Evolutionary conservation across 2,797 vertebrate species (phyloP).

Genomic region (Antrozous pallidus): DNA sequence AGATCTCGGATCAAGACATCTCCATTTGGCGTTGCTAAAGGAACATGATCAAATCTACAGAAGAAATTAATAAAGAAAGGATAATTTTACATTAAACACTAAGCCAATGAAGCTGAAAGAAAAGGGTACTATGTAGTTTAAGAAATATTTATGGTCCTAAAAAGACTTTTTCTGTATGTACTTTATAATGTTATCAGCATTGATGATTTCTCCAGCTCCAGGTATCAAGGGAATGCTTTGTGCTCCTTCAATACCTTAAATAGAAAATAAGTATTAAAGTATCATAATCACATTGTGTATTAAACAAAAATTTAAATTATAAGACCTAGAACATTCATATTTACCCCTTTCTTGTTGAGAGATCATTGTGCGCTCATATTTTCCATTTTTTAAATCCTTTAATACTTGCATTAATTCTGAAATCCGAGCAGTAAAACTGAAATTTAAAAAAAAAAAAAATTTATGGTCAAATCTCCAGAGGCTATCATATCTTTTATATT

Average conservation of each 20-base stretch:
- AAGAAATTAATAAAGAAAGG: constrained; percentile 56
- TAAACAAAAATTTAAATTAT: not conserved
- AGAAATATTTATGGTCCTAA: not conserved
- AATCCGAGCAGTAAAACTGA: constrained; percentile 95
- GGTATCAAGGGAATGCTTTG: constrained; percentile 86
- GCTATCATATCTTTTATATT: not conserved
- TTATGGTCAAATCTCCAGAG: constrained; percentile 20
- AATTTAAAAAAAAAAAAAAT: constrained; percentile 12
- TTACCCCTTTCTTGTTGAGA: constrained; percentile 90
- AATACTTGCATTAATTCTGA: constrained; percentile 96
- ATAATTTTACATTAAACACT: constrained; percentile 29
- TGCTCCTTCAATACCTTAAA: constrained; percentile 76
- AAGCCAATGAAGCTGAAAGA: not conserved
- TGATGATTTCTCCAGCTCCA: constrained; percentile 91
- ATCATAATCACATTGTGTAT: not conserved
- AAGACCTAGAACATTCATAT: not conserved
- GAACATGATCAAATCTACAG: constrained; percentile 94
- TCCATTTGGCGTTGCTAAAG: constrained; percentile 95
- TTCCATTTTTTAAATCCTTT: constrained; percentile 94
- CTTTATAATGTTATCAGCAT: constrained; percentile 94
- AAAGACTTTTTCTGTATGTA: constrained; percentile 76
- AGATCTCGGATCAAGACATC: constrained; percentile 95
- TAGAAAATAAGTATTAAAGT: constrained; percentile 57
- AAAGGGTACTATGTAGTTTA: not conserved
- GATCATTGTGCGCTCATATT: constrained; percentile 97